Conservation (phyloP, 2,797 vertebrate genomes). For the Zalophus californianus region DNA sequence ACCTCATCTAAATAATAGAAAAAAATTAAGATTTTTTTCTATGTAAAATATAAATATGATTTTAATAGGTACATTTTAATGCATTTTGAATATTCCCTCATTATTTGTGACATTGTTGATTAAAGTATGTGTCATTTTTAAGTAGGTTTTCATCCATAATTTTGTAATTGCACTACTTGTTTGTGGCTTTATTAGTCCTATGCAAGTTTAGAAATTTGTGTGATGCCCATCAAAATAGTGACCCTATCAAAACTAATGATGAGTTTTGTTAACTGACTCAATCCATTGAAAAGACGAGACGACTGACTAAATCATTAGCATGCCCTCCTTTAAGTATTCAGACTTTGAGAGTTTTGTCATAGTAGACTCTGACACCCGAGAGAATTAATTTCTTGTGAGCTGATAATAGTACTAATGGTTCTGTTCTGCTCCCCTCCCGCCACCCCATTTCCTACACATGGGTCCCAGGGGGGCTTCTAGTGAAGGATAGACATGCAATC, state of each 20-base stretch:
- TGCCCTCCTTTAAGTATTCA: background rate
- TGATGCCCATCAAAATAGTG: background rate
- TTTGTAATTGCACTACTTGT: slow-evolving; percentile 32
- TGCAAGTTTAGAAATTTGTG: slow-evolving; percentile 26
- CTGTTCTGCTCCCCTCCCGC: background rate
- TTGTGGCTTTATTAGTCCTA: slow-evolving; percentile 18
- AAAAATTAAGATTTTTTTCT: slow-evolving; percentile 41
- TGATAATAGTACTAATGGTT: background rate
- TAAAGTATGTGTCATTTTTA: slow-evolving; percentile 38
- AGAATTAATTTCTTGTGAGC: background rate
- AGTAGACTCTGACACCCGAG: background rate
- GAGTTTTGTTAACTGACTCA: background rate
- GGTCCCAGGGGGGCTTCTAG: background rate
- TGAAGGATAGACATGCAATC: background rate
- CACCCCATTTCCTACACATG: background rate
- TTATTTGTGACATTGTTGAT: slow-evolving; percentile 1
- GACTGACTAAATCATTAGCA: background rate
- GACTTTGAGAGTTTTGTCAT: background rate
- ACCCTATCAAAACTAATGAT: background rate
- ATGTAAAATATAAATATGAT: background rate
- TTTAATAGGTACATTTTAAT: slow-evolving; percentile 41
- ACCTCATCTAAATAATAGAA: slow-evolving; percentile 27
- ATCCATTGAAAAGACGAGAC: slow-evolving; percentile 11
- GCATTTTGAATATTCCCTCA: slow-evolving; percentile 31
- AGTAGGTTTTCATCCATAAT: background rate